These are phyloP conservation scores for Proteles cristata DNA, from an alignment of 2,113 vertebrate species.

Conservation along the genomic window DNA sequence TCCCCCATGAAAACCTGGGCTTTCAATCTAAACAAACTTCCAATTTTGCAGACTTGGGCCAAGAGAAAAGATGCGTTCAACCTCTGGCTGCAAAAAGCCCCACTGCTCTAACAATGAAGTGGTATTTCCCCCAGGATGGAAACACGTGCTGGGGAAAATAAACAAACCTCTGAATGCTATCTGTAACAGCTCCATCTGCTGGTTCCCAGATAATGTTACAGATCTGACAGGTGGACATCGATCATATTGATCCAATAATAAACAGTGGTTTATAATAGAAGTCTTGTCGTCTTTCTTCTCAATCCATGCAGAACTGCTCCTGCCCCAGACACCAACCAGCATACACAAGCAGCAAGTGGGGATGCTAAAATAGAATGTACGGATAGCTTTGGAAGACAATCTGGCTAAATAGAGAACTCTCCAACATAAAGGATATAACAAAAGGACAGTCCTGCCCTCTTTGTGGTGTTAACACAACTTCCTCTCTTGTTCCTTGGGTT, in stretches of 20 bases:
- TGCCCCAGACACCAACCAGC: constrained; percentile 42
- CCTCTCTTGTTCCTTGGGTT: neutral
- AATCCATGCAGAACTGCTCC: constrained; percentile 75
- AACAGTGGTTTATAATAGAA: constrained; percentile 77
- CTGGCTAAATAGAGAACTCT: constrained; percentile 7
- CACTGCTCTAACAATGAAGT: constrained; percentile 58
- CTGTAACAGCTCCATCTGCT: constrained; percentile 84
- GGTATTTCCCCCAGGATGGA: constrained; percentile 63
- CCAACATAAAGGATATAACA: constrained; percentile 49
- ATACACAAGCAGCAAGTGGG: constrained; percentile 30
- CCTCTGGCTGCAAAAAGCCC: constrained; percentile 68
- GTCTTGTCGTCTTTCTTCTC: constrained; percentile 75
- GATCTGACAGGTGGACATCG: constrained; percentile 82
- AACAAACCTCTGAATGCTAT: constrained; percentile 82
- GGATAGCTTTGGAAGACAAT: constrained; percentile 14
- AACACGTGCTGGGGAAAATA: constrained; percentile 69
- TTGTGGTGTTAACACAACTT: neutral
- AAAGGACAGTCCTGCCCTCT: constrained; percentile 35
- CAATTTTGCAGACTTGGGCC: neutral
- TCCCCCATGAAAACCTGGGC: neutral
- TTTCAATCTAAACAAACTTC: constrained; percentile 14
- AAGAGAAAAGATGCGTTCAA: constrained; percentile 53
- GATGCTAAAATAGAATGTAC: constrained; percentile 16
- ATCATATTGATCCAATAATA: constrained; percentile 83
- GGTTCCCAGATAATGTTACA: constrained; percentile 84